Percentiles rank a stretch among this genome's conserved stretches.
Evolutionary conservation across 2,888 invertebrate genomes (phyloP).

Genomic region (Lucinisca nassula): DNA sequence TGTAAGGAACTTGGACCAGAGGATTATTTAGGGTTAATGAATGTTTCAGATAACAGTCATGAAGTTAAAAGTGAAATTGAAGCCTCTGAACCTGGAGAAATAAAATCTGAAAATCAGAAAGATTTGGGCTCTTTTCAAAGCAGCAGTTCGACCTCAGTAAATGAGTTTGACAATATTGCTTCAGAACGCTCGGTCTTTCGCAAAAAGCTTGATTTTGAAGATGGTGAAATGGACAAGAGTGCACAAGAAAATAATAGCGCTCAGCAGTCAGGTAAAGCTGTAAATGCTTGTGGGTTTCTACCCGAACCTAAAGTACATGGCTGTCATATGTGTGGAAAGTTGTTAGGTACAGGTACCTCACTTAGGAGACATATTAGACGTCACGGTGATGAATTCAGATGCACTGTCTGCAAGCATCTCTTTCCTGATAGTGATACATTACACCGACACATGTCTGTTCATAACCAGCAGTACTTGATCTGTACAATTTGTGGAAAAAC

Average conservation of each 20-base stretch:
- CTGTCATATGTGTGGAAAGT: background rate
- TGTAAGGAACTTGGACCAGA: conserved; percentile 36
- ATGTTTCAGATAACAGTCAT: too few species aligned
- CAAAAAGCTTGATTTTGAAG: background rate
- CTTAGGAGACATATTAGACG: background rate
- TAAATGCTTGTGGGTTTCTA: background rate
- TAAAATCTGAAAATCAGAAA: too few species aligned
- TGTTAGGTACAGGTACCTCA: background rate
- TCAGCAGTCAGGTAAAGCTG: background rate
- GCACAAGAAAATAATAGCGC: background rate
- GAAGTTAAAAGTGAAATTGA: too few species aligned
- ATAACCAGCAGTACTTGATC: background rate
- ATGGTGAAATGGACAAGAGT: background rate
- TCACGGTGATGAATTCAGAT: conserved; percentile 39
- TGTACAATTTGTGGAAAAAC: conserved; percentile 57
- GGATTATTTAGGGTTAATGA: background rate
- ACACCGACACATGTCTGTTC: background rate
- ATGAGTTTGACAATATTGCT: too few species aligned
- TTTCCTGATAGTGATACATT: conserved; percentile 24
- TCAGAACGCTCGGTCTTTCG: too few species aligned
- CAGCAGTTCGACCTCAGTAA: too few species aligned
- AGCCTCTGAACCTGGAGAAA: too few species aligned
- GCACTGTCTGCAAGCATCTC: conserved; percentile 54
- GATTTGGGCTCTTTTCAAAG: too few species aligned
- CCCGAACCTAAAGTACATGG: conserved; percentile 1